phyloP scores from a whole-genome alignment of 2,888 invertebrate genomes.

The Rhamnusium bicolor region DNA sequence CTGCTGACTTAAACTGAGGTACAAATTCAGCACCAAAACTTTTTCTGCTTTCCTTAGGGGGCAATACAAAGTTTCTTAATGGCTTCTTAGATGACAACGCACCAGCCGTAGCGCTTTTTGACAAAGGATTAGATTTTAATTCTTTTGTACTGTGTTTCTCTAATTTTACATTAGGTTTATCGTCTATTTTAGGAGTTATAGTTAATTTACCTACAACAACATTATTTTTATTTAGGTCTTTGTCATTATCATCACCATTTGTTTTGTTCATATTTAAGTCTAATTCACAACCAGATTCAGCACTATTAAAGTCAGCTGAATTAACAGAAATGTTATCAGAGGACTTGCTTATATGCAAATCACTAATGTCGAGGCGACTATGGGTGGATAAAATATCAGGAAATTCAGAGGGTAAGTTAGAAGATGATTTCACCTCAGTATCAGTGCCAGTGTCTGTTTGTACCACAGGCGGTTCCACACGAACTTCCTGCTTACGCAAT shows the following conservation, averaged over 20 bases:
- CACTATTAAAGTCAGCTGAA: conserved; percentile 67
- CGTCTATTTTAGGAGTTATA: conserved; percentile 35
- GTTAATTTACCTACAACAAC: conserved; percentile 57
- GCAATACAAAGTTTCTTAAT: conserved; percentile 64
- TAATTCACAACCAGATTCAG: conserved; percentile 62
- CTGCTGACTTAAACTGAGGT: conserved; percentile 61
- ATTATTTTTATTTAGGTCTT: conserved; percentile 30
- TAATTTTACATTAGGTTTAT: conserved; percentile 22
- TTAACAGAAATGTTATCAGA: conserved; percentile 63
- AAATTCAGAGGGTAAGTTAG: conserved; percentile 48
- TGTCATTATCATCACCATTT: conserved; percentile 25
- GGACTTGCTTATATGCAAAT: conserved; percentile 58
- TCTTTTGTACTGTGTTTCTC: conserved; percentile 30
- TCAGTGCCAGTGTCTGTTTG: conserved; percentile 80
- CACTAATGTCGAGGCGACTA: conserved; percentile 44
- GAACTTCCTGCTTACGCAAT: conserved; percentile 79
- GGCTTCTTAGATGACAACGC: conserved; percentile 48
- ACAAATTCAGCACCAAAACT: conserved; percentile 67
- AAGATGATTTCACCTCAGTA: conserved; percentile 77
- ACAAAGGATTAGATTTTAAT: conserved; percentile 46
- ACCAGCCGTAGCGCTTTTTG: conserved; percentile 59
- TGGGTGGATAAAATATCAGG: conserved; percentile 44
- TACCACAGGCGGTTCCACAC: conserved; percentile 76
- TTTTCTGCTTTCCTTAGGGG: conserved; percentile 61
- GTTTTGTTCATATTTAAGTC: conserved; percentile 61